Conservation (phyloP, 2,797 vertebrate species). For the Pampus argenteus region DNA sequence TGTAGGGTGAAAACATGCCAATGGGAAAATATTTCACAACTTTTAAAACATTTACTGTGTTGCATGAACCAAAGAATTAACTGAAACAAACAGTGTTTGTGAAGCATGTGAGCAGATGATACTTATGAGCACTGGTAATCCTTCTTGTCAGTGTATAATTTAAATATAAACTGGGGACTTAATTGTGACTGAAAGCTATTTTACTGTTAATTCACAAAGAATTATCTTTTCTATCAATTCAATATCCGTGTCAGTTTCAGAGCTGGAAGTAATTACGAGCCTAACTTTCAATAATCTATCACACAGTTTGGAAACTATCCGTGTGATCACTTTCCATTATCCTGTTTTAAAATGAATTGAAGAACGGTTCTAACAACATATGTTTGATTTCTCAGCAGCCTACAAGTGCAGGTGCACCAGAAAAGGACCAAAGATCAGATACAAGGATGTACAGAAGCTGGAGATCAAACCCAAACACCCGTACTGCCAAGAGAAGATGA, state of each 20-base stretch:
- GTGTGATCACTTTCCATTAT: constrained; percentile 1
- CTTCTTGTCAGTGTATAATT: constrained; percentile 9
- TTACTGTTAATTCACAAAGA: constrained; percentile 17
- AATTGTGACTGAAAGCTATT: constrained; percentile 13
- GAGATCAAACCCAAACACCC: constrained; percentile 99
- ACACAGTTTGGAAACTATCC: background rate
- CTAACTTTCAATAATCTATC: constrained; percentile 14
- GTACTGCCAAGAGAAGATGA: constrained; percentile 98
- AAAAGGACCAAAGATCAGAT: constrained; percentile 98
- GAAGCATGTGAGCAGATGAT: background rate
- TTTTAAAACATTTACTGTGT: background rate
- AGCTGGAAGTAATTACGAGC: constrained; percentile 14
- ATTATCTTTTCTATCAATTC: constrained; percentile 11
- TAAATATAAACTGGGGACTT: constrained; percentile 16
- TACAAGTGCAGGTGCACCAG: constrained; percentile 98
- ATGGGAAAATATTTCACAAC: background rate
- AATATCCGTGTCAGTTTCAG: background rate
- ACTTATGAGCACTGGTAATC: background rate
- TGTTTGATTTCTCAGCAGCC: constrained; percentile 78
- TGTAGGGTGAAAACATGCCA: background rate
- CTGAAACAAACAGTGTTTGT: background rate
- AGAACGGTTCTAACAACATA: background rate
- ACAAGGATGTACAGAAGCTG: constrained; percentile 97
- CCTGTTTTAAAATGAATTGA: background rate
- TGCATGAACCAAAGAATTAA: background rate